phyloP scores from a whole-genome alignment of 2,113 vertebrate genomes.

The Marmota monax region DNA sequence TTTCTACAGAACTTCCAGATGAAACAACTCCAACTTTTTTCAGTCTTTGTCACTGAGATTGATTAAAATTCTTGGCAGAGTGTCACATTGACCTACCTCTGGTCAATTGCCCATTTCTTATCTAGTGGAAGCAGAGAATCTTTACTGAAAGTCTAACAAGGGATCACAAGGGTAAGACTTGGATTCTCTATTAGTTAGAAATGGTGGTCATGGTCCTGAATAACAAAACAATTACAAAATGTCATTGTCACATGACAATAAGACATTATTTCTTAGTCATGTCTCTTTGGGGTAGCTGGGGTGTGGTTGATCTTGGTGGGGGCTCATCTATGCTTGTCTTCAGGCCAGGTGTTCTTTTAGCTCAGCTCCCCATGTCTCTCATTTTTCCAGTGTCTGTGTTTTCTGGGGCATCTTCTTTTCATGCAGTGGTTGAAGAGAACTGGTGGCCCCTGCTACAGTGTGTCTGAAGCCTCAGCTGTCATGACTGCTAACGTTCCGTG shows the following conservation, averaged over 20 bases:
- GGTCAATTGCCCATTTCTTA: neutral
- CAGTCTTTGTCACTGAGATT: neutral
- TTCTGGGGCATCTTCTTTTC: neutral
- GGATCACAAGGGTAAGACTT: neutral
- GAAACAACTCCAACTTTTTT: neutral
- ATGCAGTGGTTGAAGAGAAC: neutral
- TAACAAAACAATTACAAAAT: neutral
- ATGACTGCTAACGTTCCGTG: neutral
- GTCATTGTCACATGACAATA: neutral
- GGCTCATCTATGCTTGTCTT: neutral
- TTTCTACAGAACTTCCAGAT: neutral
- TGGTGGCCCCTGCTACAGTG: neutral
- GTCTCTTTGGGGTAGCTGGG: neutral
- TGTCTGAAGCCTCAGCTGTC: neutral
- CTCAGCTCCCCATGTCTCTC: neutral
- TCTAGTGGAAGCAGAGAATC: neutral
- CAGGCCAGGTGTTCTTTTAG: neutral
- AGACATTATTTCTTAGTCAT: neutral
- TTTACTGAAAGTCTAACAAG: neutral
- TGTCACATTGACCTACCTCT: neutral
- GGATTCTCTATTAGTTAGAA: neutral
- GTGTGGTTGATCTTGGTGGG: neutral
- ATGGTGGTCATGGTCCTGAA: neutral
- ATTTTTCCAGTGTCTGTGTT: neutral
- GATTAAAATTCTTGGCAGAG: conserved; percentile 9